Base-by-base conservation (phyloP, 2,113 vertebrate species). In the Crotalus viridis region DNA sequence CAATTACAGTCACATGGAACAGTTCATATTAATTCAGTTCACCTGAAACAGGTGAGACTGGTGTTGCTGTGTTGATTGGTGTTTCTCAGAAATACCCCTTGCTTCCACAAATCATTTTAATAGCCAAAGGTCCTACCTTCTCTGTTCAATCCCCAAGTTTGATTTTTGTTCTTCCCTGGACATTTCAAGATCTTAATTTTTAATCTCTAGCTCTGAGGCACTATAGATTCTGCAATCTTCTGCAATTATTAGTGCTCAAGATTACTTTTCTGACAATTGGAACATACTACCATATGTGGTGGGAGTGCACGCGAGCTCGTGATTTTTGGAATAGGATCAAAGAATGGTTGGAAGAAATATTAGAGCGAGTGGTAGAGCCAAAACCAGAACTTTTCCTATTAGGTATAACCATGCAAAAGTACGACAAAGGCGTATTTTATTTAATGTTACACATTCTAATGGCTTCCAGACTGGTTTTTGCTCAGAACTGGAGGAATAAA, bases 171-270 rank as follows among this genome's bases (percentile, higher is more conserved):
- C 98, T 85, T 98, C 98, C 19, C 98, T 98, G 46, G 98, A 95
- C 85, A 99, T 98, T 92, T 99, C 99, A 96, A 99, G 98, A 94
- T 98, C 98, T 95, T 99, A 99, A 95, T 99, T 98, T 96, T 99
- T 99, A 89, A 99, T 99, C 96, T 99, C 99, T 92, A 98, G 97
- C 96, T 99, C 98, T 5, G 98, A 98, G 98, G 97, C 92, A 98
- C 98, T 17, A 96, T 91, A 96, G 93, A 21, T 95, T 95, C 96
- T 96, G 85, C 93, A 92, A 95, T 94, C 7, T 97, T 95, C 87
- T 94, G 94, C 93, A 97, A 43, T 51, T 3, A 10, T 21, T 91
- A 15, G 54, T 24, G 21, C 2, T 69, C 56, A 61, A 39, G 39
- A 39, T 39, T 39, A 39, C 39, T 39, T 39, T 39, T 39, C 39